Percentiles rank a stretch among this genome's conserved stretches.
Conservation (phyloP, 2,888 invertebrate genomes). For the Cyaniris semiargus region DNA sequence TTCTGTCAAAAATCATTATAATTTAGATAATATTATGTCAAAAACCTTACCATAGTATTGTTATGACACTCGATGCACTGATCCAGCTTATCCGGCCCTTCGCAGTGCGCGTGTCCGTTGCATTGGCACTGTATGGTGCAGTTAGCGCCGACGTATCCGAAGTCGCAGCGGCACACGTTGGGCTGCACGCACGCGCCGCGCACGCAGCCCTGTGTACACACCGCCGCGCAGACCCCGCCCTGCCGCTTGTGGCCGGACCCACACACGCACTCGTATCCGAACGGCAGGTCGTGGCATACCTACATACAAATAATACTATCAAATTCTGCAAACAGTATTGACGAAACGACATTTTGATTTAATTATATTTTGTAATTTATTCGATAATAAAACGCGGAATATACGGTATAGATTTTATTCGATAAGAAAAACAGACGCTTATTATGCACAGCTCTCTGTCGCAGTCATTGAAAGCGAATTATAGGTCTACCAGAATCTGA, state of each 20-base stretch:
- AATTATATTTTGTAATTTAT: no score
- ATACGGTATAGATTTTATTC: no score
- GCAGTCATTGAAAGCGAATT: no score
- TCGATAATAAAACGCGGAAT: no score
- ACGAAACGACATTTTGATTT: no score
- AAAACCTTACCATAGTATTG: slow-evolving; percentile 87
- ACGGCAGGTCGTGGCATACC: slow-evolving; percentile 89
- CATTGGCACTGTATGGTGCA: slow-evolving; percentile 97
- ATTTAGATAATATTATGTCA: background rate
- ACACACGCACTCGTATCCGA: slow-evolving; percentile 93
- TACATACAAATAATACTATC: slow-evolving; percentile 37
- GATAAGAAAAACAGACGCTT: no score
- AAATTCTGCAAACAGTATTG: background rate
- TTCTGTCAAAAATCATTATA: no score
- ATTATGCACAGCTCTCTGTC: no score
- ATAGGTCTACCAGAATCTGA: no score
- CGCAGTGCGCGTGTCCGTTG: slow-evolving; percentile 96
- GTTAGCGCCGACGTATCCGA: slow-evolving; percentile 96
- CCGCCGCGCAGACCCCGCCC: slow-evolving; percentile 86
- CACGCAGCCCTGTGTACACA: slow-evolving; percentile 92
- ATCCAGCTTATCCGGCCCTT: slow-evolving; percentile 90
- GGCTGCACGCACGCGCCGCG: slow-evolving; percentile 92
- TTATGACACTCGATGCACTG: slow-evolving; percentile 92
- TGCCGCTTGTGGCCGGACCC: slow-evolving; percentile 85
- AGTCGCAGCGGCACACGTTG: slow-evolving; percentile 92